Evolutionary conservation across 1,140 invertebrate genomes (phyloP), one percentile per base, ranked within the genome.

Genomic region (Scylla paramamosain): DNA sequence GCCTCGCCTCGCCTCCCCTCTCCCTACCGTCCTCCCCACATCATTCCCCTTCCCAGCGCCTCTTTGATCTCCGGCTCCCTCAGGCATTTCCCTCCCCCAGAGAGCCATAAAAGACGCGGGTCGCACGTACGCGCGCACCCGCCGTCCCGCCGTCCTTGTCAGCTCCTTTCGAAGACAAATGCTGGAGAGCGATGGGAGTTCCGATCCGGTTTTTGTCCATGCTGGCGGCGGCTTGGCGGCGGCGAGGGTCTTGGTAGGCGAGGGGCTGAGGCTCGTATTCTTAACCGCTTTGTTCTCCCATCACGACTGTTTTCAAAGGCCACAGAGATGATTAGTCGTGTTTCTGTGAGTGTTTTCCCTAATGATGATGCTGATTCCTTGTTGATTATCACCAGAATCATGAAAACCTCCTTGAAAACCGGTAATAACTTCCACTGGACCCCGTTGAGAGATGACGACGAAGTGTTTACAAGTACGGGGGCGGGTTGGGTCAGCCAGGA

Each of bases 101-200:
- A 77, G 67, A 77, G 67, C 67, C 67, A 77, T 77, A 77, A 77
- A 77, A 77, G 67, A 77, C 67, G 67, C 67, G 67, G 67, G 67
- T n/a, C 67, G 67, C 67, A 77, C 67, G 67, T 77, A 77, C 67
- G 67, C 52, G 10, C 52, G 52, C 52, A 59, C 52, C 67, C 67
- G n/a, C 52, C 52, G 67, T 16, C 67, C 67, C 67, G 67, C 67
- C 67, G 67, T 77, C 67, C 67, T 77, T 77, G 67, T 77, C 67
- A 77, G 67, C 67, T 77, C 67, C 67, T 77, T 77, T 25, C 12
- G 20, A 77, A 77, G 67, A 77, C 67, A 77, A 77, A 77, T 77
- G 67, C 67, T 20, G 67, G 4, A 25, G 20, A 25, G 67, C 67
- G 67, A 77, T 77, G 67, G 67, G 67, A 77, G 67, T 77, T n/a